phyloP scores from a whole-genome alignment of 2,113 vertebrate species.

The Limanda limanda region DNA sequence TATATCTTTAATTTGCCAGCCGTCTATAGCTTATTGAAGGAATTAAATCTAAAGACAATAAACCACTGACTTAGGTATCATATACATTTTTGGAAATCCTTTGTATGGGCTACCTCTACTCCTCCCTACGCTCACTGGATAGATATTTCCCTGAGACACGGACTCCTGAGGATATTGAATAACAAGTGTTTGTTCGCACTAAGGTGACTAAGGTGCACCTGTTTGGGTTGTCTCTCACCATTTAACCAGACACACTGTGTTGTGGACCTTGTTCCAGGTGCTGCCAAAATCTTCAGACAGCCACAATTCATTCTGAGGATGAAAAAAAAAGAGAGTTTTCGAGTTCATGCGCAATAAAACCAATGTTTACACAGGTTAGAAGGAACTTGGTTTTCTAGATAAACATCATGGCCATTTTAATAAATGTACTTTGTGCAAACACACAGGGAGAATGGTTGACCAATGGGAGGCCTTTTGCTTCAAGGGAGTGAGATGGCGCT shows the following conservation, averaged over 20 bases:
- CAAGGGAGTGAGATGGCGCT: slow-evolving; percentile 10
- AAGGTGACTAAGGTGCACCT: not conserved
- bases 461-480: not conserved
- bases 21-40: not conserved
- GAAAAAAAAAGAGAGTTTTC: not conserved
- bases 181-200: not conserved
- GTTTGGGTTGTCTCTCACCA: slow-evolving; percentile 84
- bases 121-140: not conserved
- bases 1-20: not conserved
- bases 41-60: slow-evolving; percentile 2
- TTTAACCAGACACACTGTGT: slow-evolving; percentile 90
- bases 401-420: slow-evolving; percentile 6
- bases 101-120: not conserved
- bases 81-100: not conserved
- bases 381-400: not conserved
- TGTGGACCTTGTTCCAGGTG: slow-evolving; percentile 88
- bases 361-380: not conserved
- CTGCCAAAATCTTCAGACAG: slow-evolving; percentile 89
- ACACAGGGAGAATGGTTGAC: slow-evolving; percentile 20
- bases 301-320: slow-evolving; percentile 90
- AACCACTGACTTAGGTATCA: not conserved
- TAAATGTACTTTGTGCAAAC: slow-evolving; percentile 35
- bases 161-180: not conserved
- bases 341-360: not conserved
- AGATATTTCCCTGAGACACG: slow-evolving; percentile 12